phyloP scores from a whole-genome alignment of 92 coral and sea anemone genomes.

The Phymanthus crucifer region DNA sequence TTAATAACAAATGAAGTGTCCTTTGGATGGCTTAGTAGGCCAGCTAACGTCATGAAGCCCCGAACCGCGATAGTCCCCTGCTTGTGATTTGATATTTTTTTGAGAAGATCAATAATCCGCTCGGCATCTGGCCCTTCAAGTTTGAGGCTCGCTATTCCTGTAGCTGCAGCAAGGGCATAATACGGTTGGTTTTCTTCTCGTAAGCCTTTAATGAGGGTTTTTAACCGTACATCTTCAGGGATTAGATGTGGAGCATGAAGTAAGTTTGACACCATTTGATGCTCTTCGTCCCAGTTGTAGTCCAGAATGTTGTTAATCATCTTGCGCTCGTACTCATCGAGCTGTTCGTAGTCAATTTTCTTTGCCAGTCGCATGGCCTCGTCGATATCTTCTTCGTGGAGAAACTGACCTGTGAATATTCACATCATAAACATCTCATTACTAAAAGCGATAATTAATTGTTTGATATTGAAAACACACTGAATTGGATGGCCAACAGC shows the following conservation, averaged over 20 bases:
- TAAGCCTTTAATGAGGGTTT: constrained; percentile 82
- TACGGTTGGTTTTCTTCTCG: constrained; percentile 83
- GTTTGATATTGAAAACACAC: constrained; percentile 14
- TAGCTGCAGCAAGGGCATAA: constrained; percentile 92
- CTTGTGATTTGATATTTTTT: constrained; percentile 74
- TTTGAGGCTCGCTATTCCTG: constrained; percentile 89
- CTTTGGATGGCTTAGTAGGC: constrained; percentile 82
- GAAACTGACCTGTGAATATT: constrained; percentile 82
- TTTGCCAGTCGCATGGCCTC: constrained; percentile 89
- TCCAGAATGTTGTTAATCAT: constrained; percentile 88
- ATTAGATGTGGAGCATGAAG: constrained; percentile 92
- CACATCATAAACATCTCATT: constrained; percentile 55
- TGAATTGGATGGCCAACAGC: neutral
- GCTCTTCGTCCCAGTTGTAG: constrained; percentile 92
- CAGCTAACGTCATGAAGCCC: constrained; percentile 92
- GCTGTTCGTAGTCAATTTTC: constrained; percentile 61
- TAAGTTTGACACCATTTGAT: constrained; percentile 95
- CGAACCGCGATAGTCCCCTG: constrained; percentile 92
- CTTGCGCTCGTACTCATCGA: constrained; percentile 81
- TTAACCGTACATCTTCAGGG: constrained; percentile 76
- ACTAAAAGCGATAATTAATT: constrained; percentile 64
- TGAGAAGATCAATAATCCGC: constrained; percentile 79
- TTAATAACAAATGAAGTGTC: constrained; percentile 91
- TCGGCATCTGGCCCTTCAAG: constrained; percentile 76
- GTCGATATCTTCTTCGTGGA: constrained; percentile 94